Conservation (phyloP, 2,888 invertebrate species). For the Zaprionus bogoriensis region DNA sequence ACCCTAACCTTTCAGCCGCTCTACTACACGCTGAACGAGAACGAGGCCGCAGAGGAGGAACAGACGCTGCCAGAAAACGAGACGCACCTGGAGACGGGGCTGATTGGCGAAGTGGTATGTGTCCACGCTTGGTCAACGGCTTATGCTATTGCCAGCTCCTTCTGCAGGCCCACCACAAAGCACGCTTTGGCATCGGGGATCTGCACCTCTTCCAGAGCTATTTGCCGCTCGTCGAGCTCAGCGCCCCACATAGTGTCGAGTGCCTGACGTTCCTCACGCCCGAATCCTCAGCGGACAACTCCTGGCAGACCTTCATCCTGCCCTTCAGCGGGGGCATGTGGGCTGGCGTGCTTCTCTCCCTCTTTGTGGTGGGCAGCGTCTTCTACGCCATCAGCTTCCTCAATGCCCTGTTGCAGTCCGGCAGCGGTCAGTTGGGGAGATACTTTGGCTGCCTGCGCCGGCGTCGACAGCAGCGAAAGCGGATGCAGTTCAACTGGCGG, state of each 20-base stretch:
- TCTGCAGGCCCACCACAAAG: constrained; percentile 84
- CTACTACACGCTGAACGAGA: constrained; percentile 87
- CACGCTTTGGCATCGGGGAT: constrained; percentile 90
- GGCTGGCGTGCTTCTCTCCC: constrained; percentile 87
- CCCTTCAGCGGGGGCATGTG: constrained; percentile 91
- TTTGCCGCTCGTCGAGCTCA: constrained; percentile 88
- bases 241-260: constrained; percentile 90
- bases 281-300: constrained; percentile 90
- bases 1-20: constrained; percentile 88
- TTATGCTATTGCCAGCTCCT: background rate
- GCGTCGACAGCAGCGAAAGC: background rate
- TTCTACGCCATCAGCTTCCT: constrained; percentile 86
- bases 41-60: too few species aligned
- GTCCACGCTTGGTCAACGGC: background rate
- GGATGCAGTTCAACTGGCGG: constrained; percentile 19
- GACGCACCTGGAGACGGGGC: constrained; percentile 85
- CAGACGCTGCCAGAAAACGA: constrained; percentile 84
- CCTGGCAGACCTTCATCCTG: constrained; percentile 91
- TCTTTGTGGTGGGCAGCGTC: constrained; percentile 86
- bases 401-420: constrained; percentile 58
- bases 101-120: constrained; percentile 88
- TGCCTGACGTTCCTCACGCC: constrained; percentile 93
- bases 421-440: constrained; percentile 5
- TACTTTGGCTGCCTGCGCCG: constrained; percentile 59
- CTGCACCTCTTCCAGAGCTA: constrained; percentile 89